A percentile compares a stretch with the other conserved stretches of the same genome.
These are phyloP conservation scores for Psammodynastes pulverulentus DNA, from an alignment of 2,113 vertebrate species.

Conservation along the genomic window DNA sequence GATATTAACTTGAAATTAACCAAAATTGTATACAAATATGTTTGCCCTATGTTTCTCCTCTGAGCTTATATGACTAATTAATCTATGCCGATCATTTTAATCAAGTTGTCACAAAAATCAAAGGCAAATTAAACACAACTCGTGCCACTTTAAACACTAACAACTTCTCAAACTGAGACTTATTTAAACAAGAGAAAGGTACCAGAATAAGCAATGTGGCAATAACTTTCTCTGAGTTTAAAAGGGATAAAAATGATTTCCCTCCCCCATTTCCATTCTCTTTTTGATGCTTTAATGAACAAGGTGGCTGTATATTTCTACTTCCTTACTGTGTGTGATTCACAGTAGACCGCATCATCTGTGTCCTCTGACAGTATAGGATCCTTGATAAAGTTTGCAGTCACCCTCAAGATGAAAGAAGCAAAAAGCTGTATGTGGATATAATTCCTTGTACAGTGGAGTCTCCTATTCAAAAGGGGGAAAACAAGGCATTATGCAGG, in stretches of 20 bases:
- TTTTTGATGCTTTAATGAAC: not conserved
- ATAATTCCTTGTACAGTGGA: constrained; percentile 91
- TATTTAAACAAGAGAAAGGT: not conserved
- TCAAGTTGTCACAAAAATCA: not conserved
- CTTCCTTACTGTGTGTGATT: constrained; percentile 69
- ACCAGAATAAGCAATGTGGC: not conserved
- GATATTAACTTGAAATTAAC: not conserved
- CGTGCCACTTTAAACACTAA: not conserved
- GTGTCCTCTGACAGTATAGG: constrained; percentile 74
- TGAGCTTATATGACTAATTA: not conserved
- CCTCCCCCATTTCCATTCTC: not conserved
- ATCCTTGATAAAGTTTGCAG: constrained; percentile 90
- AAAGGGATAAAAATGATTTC: not conserved
- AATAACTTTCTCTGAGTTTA: not conserved
- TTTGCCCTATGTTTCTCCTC: not conserved
- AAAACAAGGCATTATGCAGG: not conserved
- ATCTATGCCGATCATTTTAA: not conserved
- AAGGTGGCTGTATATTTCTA: not conserved
- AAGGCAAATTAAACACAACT: not conserved
- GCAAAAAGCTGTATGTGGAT: constrained; percentile 94
- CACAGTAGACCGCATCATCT: constrained; percentile 71
- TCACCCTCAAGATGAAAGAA: constrained; percentile 88
- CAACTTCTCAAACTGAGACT: not conserved
- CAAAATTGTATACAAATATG: not conserved
- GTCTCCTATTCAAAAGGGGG: constrained; percentile 73